Conservation (phyloP, 2,888 invertebrate genomes). For the Apoda limacodes region DNA sequence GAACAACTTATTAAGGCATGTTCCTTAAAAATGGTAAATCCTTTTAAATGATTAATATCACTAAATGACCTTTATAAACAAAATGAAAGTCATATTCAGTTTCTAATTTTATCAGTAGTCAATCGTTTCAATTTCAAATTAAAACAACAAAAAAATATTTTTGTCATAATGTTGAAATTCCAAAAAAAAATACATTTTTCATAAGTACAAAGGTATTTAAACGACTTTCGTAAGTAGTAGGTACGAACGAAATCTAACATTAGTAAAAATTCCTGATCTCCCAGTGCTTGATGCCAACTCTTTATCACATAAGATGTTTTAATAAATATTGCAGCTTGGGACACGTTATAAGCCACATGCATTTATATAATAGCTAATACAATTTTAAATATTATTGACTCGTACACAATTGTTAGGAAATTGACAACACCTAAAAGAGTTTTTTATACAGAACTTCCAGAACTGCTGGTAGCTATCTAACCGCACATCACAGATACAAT, state of each 20-base stretch:
- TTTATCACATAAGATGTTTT: constrained; percentile 33
- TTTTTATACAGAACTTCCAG: constrained; percentile 48
- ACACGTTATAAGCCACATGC: constrained; percentile 54
- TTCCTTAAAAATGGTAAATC: constrained; percentile 7
- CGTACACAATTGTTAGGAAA: constrained; percentile 41
- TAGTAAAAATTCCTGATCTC: too few species aligned
- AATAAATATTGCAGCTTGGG: constrained; percentile 34
- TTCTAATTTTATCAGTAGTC: constrained; percentile 1
- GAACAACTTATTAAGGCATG: too few species aligned
- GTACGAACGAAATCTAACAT: too few species aligned
- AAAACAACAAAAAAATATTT: too few species aligned
- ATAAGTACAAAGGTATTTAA: background rate
- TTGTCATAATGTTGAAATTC: too few species aligned
- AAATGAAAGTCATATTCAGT: constrained; percentile 6
- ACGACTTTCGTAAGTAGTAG: too few species aligned
- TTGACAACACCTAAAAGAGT: constrained; percentile 56
- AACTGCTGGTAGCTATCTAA: constrained; percentile 36
- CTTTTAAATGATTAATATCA: constrained; percentile 5
- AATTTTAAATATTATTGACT: constrained; percentile 29
- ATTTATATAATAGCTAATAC: constrained; percentile 32
- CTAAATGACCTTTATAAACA: too few species aligned
- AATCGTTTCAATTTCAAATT: background rate
- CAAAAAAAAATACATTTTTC: background rate
- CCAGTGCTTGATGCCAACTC: constrained; percentile 27
- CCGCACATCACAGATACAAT: constrained; percentile 54